A percentile compares a stretch with the other conserved stretches of the same genome.
These are phyloP conservation scores for Neogobius melanostomus DNA, from an alignment of 2,113 vertebrate species.

Conservation along the genomic window DNA sequence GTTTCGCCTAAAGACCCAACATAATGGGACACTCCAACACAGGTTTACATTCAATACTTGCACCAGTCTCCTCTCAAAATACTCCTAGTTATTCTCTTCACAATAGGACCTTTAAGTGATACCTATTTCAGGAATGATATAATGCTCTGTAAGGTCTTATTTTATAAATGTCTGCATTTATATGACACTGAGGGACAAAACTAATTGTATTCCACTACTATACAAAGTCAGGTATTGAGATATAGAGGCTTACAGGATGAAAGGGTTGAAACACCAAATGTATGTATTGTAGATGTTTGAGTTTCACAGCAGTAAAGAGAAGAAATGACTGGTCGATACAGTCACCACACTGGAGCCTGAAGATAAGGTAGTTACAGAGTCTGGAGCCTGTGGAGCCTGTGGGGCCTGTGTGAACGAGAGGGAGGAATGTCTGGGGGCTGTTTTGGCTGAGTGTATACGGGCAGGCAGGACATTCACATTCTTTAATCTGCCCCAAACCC, in stretches of 20 bases:
- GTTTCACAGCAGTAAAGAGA: background rate
- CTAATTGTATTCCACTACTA: too few species aligned
- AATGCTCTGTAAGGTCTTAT: too few species aligned
- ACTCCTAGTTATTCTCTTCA: background rate
- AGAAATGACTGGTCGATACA: background rate
- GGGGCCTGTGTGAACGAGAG: constrained; percentile 6
- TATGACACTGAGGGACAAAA: too few species aligned
- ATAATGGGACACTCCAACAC: background rate
- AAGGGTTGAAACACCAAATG: background rate
- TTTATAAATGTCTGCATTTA: too few species aligned
- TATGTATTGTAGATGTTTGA: background rate
- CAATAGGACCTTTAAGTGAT: too few species aligned
- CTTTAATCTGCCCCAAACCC: constrained; percentile 23
- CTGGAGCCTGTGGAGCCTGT: constrained; percentile 2
- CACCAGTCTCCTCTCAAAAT: background rate
- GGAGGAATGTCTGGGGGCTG: constrained; percentile 23
- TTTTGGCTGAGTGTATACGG: background rate
- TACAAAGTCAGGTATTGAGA: too few species aligned
- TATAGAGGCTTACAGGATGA: background rate
- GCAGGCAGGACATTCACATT: constrained; percentile 15
- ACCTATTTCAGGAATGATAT: too few species aligned
- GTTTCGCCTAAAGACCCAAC: background rate
- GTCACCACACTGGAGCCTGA: background rate
- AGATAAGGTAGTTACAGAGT: background rate
- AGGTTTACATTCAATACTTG: background rate